A percentile compares a stretch with the other conserved stretches of the same genome.
Evolutionary conservation across 2,113 vertebrate genomes (phyloP).

Genomic region (Pseudorasbora parva): DNA sequence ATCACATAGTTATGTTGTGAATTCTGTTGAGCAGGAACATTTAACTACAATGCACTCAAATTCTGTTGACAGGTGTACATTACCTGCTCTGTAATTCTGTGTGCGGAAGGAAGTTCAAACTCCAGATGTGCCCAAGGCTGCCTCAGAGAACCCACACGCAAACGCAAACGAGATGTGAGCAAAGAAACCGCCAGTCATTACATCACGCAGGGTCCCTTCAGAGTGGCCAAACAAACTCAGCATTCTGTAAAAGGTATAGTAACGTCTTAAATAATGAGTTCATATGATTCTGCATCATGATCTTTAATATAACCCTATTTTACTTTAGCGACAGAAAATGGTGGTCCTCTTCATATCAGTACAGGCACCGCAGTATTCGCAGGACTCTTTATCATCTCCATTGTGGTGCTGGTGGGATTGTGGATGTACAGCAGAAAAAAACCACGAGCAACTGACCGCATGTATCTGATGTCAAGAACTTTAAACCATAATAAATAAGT

Average conservation of each 20-base stretch:
- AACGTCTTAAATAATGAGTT: neutral
- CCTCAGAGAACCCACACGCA: neutral
- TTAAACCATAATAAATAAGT: neutral
- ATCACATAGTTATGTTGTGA: neutral
- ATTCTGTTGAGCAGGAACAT: neutral
- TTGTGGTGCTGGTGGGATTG: constrained; percentile 48
- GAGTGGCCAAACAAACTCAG: neutral
- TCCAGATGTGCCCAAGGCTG: constrained; percentile 56
- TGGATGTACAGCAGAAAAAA: neutral
- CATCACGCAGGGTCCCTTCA: constrained; percentile 63
- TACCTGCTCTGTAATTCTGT: constrained; percentile 59
- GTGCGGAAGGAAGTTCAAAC: constrained; percentile 42
- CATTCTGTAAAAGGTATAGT: neutral
- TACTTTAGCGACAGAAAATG: neutral
- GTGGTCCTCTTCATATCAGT: constrained; percentile 30
- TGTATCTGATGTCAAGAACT: neutral
- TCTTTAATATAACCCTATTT: neutral
- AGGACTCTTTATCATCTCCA: neutral
- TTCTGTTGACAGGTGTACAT: constrained; percentile 50
- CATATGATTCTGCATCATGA: neutral
- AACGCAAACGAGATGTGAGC: constrained; percentile 31
- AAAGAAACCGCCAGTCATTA: constrained; percentile 29
- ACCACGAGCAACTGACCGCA: neutral
- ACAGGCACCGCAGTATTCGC: constrained; percentile 53
- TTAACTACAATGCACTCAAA: neutral